Evolutionary conservation across 1,140 invertebrate species (phyloP).

Genomic region (Spodoptera frugiperda): DNA sequence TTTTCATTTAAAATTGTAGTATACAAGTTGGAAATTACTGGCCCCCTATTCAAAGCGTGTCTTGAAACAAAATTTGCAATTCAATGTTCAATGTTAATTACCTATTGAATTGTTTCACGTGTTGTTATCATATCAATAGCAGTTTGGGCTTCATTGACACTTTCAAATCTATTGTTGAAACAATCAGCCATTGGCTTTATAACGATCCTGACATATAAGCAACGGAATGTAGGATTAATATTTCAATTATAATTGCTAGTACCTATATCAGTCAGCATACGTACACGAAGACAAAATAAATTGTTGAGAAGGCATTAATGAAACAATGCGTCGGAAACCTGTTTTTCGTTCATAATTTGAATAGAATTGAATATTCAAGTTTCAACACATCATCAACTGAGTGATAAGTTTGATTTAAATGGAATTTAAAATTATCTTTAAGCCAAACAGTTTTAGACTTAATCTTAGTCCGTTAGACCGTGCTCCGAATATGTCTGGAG

Average conservation of each 20-base stretch:
- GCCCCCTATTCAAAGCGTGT: constrained; percentile 2
- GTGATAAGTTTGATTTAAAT: neutral
- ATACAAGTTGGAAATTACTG: constrained; percentile 12
- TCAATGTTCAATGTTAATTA: constrained; percentile 44
- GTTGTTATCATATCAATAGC: constrained; percentile 27
- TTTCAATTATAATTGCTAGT: constrained; percentile 27
- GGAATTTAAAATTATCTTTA: constrained; percentile 1
- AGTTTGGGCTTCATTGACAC: constrained; percentile 26
- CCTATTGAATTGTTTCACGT: constrained; percentile 43
- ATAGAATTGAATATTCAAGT: constrained; percentile 4
- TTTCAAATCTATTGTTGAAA: constrained; percentile 37
- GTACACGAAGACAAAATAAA: neutral
- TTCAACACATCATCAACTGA: neutral
- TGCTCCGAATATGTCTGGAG: neutral
- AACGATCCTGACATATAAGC: constrained; percentile 24
- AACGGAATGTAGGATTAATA: constrained; percentile 31
- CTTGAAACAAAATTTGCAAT: constrained; percentile 32
- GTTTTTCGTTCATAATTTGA: neutral
- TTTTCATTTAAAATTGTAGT: constrained; percentile 14
- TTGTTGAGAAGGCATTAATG: neutral
- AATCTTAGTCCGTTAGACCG: neutral
- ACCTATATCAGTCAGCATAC: neutral
- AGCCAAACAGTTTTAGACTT: neutral
- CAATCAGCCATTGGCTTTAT: constrained; percentile 35
- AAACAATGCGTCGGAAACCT: neutral